Evolutionary conservation across 2,113 vertebrate species (phyloP), one percentile per base, ranked within the genome.

Genomic region (Indicator indicator): DNA sequence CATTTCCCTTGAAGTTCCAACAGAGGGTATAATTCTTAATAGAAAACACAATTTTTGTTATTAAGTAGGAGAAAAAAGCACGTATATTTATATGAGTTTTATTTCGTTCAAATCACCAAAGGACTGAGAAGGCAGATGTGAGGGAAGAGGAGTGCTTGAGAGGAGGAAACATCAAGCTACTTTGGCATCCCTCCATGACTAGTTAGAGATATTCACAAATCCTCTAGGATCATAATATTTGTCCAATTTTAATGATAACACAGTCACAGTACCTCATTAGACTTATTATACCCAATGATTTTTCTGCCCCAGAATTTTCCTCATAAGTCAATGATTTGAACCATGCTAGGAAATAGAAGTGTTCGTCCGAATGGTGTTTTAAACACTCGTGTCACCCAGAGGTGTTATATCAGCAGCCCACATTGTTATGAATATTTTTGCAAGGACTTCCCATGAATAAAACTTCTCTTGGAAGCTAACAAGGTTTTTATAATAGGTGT

Each of bases 161-260:
- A 91, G 36, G 8, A 71, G 19, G 40, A 87, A 93, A 83, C 12
- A 82, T 90, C 76, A 83, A 56, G 68, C 44, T 60, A 60, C 32
- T 36, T 42, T 70, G 89, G 59, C 64, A 63, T 63, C 15, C 24
- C 30, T 94, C 86, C 70, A 89, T 65, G 40, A 75, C 32, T 74
- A 77, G 79, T 86, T 81, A 88, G 55, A 88, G 62, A 89, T 78
- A 13, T 56, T 85, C 63, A 73, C 21, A 85, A 76, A 91, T 83
- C 87, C 56, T 80, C 48, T 42, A 73, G 71, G 60, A 87, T 46
- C 2, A 6, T 42, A 55, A 80, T 36, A 92, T 62, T 84, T 79
- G 21, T 50, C 32, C 46, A 56, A 4, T 62, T 83, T 60, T 91
- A 91, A 80, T 63, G 76, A 73, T 68, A 94, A 82, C 32, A 81